Conservation (phyloP, 2,888 invertebrate genomes). For the Idaea dimidiata region DNA sequence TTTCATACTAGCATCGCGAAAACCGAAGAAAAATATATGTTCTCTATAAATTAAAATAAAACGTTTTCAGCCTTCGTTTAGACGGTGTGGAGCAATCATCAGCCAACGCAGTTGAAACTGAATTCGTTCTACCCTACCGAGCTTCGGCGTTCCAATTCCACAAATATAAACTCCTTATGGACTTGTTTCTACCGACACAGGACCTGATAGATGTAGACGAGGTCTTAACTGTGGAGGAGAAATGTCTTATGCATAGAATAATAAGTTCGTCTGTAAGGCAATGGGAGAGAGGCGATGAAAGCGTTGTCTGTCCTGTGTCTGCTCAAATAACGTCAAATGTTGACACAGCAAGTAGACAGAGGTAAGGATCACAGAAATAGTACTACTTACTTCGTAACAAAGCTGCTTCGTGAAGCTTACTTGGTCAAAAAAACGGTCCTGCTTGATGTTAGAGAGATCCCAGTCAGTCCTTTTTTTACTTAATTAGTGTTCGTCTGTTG, state of each 20-base stretch:
- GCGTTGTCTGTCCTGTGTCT: constrained; percentile 69
- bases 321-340: constrained; percentile 55
- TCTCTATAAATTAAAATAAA: neutral
- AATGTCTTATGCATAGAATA: constrained; percentile 76
- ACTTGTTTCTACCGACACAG: constrained; percentile 79
- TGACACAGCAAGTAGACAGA: constrained; percentile 42
- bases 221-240: constrained; percentile 66
- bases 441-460: too few species aligned
- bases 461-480: too few species aligned
- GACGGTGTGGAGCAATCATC: constrained; percentile 82
- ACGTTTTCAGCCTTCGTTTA: constrained; percentile 74
- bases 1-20: too few species aligned
- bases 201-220: constrained; percentile 58
- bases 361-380: constrained; percentile 44
- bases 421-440: too few species aligned
- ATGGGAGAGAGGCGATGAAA: constrained; percentile 82
- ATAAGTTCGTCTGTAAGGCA: constrained; percentile 81
- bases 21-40: too few species aligned
- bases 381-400: too few species aligned
- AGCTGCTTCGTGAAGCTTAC: too few species aligned
- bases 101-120: constrained; percentile 64
- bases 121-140: constrained; percentile 78
- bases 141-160: constrained; percentile 81
- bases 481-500: too few species aligned
- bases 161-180: constrained; percentile 81